Evolutionary conservation across 2,113 vertebrate genomes (phyloP).

Genomic region (Camelus bactrianus): DNA sequence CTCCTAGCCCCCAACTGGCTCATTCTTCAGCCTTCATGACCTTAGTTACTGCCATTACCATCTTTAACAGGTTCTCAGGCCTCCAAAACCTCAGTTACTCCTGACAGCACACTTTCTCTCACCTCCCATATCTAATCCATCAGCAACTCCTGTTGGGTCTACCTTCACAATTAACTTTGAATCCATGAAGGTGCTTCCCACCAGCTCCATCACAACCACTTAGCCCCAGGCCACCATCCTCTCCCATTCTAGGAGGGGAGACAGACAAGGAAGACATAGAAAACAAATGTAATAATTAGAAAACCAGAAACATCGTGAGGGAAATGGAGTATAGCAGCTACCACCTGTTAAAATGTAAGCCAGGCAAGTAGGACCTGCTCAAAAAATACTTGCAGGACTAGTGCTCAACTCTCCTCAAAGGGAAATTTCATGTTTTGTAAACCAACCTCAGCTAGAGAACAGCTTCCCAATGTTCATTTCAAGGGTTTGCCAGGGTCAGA

Average conservation of each 20-base stretch:
- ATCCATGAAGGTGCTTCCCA: background rate
- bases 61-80: conserved; percentile 6
- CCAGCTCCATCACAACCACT: background rate
- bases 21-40: background rate
- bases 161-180: conserved; percentile 6
- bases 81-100: background rate
- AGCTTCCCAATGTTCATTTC: background rate
- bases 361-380: background rate
- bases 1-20: background rate
- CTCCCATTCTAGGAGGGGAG: background rate
- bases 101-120: background rate
- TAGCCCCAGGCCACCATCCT: background rate
- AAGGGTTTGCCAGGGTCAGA: background rate
- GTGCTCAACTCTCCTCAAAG: background rate
- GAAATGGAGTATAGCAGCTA: background rate
- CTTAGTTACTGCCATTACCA: background rate
- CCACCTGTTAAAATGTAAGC: background rate
- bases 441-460: background rate
- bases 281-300: background rate
- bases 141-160: background rate
- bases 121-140: background rate
- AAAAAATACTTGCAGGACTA: background rate
- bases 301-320: background rate
- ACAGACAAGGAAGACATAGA: conserved; percentile 32
- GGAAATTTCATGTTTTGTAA: background rate